A percentile compares a stretch with the other conserved stretches of the same genome.
These are phyloP conservation scores for Calcarius lapponicus DNA, from an alignment of 2,797 vertebrate species.

Conservation along the genomic window DNA sequence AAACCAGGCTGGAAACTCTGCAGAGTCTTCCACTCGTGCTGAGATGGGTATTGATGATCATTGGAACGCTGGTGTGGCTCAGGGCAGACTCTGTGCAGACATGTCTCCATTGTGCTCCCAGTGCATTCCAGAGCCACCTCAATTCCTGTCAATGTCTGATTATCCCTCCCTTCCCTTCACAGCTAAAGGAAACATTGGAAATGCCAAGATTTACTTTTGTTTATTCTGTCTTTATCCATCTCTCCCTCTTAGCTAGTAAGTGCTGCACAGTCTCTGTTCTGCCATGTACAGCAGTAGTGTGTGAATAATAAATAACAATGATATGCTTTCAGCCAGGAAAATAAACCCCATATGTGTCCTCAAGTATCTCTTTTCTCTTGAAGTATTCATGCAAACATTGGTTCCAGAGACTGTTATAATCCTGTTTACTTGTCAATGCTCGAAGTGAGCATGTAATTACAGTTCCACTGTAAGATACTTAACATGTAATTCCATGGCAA, in stretches of 20 bases:
- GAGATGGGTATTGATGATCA: not conserved
- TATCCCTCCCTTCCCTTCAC: not conserved
- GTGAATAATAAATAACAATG: conserved; percentile 51
- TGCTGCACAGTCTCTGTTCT: not conserved
- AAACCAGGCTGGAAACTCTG: not conserved
- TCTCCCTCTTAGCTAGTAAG: not conserved
- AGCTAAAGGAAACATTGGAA: not conserved
- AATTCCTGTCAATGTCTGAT: not conserved
- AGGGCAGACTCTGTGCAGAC: not conserved
- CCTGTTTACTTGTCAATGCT: conserved; percentile 63
- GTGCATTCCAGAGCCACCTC: not conserved
- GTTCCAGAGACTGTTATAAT: conserved; percentile 60
- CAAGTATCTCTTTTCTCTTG: conserved; percentile 45
- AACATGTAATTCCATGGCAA: conserved; percentile 60
- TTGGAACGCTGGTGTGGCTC: not conserved
- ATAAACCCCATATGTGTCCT: conserved; percentile 61
- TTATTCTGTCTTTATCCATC: not conserved
- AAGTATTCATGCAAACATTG: conserved; percentile 52
- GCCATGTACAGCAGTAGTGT: not conserved
- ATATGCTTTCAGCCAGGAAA: conserved; percentile 52
- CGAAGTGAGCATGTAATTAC: conserved; percentile 60
- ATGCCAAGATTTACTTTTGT: not conserved
- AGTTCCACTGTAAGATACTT: conserved; percentile 58
- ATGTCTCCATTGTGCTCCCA: not conserved
- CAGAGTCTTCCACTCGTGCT: not conserved